Evolutionary conservation across 2,888 invertebrate genomes (phyloP), one percentile per base, ranked within the genome.

Genomic region (Antitype chi): DNA sequence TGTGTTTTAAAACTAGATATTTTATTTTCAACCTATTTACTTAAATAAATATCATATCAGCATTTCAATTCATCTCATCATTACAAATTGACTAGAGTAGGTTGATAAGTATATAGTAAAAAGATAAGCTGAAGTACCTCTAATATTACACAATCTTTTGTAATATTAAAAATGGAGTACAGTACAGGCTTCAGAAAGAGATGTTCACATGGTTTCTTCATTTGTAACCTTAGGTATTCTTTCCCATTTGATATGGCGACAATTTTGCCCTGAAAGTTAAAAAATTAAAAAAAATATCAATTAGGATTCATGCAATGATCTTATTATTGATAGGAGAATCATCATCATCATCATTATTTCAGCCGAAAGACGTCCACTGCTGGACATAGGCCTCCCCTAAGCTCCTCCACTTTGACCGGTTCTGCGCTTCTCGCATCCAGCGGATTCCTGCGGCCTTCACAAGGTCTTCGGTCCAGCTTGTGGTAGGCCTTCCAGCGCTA

Each of bases 181-280:
- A 80, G 0, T 20, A 80, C 3, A 11, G 80, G 80, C 52, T 47
- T 78, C 43, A 78, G 5, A 32, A 71, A 66, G 1, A 78, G 0
- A 72, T 78, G 64, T 23, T 80, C 80, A 47, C 80, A 80, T 0
- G 72, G 80, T 47, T 59, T 80, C 17, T 80, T 80, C 80, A 80
- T 70, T 52, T 71, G 52, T 1, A 80, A 17, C 15, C 78, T 64
- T 2, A 78, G 9, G 23, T 53, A 70, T 13, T 64, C 64, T 32
- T 63, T 79, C 15, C 52, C 71, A 15, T 70, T 57, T 0, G 49
- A 25, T 32, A 78, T 59, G 1, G 52, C 52, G 15, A 78, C 20
- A 2, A 78, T 59, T 80, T 64, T 80, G 23, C 80, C 71, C 80
- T 80, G 52, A 55, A 79, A 78, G 0, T 17, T 13, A 47, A 5